Evolutionary conservation across 2,888 invertebrate genomes (phyloP).

Genomic region (Drosophila hawaiiensis): DNA sequence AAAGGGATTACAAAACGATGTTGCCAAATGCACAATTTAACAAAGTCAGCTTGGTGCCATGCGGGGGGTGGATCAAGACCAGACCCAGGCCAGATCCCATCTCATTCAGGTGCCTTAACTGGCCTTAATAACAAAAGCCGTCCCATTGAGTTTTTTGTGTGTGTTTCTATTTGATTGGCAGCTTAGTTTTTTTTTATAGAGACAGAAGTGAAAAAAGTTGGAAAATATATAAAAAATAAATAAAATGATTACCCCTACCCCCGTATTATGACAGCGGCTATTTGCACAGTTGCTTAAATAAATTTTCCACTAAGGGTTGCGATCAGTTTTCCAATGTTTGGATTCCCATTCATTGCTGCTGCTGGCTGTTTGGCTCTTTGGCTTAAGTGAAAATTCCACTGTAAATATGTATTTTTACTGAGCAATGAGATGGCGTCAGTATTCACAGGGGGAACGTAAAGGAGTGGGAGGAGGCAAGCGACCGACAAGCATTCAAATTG

Average conservation of each 20-base stretch:
- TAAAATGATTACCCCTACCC: slow-evolving; percentile 26
- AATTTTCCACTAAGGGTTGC: slow-evolving; percentile 65
- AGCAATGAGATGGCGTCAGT: slow-evolving; percentile 45
- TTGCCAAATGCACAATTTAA: slow-evolving; percentile 57
- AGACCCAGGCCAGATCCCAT: not conserved
- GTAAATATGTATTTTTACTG: slow-evolving; percentile 73
- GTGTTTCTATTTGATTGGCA: slow-evolving; percentile 69
- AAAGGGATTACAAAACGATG: slow-evolving; percentile 28
- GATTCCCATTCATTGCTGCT: slow-evolving; percentile 24
- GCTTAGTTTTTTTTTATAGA: slow-evolving; percentile 43
- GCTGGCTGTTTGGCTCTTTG: slow-evolving; percentile 35
- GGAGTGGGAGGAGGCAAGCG: not conserved
- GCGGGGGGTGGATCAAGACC: slow-evolving; percentile 26
- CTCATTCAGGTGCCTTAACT: slow-evolving; percentile 46
- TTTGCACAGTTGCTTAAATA: slow-evolving; percentile 76
- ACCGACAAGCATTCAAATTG: not conserved
- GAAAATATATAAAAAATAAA: slow-evolving; percentile 22
- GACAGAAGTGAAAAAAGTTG: slow-evolving; percentile 18
- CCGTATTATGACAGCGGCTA: slow-evolving; percentile 32
- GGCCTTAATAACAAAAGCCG: slow-evolving; percentile 41
- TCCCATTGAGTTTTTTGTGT: slow-evolving; percentile 34
- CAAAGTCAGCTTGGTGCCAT: slow-evolving; percentile 38
- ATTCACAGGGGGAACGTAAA: not conserved
- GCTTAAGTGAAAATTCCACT: slow-evolving; percentile 65
- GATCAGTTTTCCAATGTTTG: slow-evolving; percentile 18